phyloP scores from a whole-genome alignment of 2,113 vertebrate species.

The Thalassoma bifasciatum region DNA sequence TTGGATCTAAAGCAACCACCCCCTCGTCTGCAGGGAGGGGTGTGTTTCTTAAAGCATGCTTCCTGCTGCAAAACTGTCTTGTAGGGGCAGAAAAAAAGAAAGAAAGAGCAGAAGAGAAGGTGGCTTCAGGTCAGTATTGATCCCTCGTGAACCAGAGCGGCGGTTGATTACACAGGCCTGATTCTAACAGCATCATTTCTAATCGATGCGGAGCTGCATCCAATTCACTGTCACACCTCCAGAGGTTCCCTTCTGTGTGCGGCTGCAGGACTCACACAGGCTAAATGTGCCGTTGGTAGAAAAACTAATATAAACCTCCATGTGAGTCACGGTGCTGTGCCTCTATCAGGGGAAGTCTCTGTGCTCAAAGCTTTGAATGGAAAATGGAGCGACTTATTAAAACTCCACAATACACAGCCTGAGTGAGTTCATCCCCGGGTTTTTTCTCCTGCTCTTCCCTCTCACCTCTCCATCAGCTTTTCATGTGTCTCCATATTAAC shows the following conservation, averaged over 20 bases:
- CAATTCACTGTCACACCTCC: background rate
- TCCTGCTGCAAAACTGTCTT: too few species aligned
- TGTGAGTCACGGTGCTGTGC: background rate
- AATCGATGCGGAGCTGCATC: background rate
- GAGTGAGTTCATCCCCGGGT: constrained; percentile 19
- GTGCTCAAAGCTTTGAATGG: background rate
- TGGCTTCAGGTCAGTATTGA: background rate
- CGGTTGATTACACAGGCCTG: background rate
- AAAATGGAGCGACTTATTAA: constrained; percentile 2
- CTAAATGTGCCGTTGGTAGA: background rate
- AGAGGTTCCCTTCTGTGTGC: background rate
- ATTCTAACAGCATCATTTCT: background rate
- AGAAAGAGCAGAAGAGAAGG: background rate
- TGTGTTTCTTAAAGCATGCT: too few species aligned
- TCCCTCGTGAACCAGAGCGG: background rate
- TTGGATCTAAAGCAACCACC: too few species aligned
- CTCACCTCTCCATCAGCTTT: background rate
- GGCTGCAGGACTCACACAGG: background rate
- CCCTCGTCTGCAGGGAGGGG: too few species aligned
- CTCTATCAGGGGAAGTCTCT: background rate
- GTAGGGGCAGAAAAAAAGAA: background rate
- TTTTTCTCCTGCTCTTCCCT: constrained; percentile 1
- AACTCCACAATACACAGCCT: background rate
- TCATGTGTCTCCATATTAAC: background rate
- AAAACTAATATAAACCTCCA: background rate